Evolutionary conservation across 2,888 invertebrate genomes (phyloP), one percentile per base, ranked within the genome.

Genomic region (Philereme transversata): DNA sequence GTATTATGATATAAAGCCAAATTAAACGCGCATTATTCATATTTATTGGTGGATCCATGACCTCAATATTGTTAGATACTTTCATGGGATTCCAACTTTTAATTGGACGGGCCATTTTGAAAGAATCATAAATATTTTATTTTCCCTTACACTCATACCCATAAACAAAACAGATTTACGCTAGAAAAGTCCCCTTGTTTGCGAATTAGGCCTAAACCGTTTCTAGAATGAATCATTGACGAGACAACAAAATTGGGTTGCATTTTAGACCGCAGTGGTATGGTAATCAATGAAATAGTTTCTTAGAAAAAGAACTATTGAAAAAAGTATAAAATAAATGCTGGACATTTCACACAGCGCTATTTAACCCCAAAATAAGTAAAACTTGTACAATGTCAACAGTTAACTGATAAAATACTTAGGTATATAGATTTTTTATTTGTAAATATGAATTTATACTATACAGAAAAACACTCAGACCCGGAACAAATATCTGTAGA

Each of bases 121-220:
- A 52, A 57, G 41, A 22, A 51, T 9, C 48, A 49, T 51, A 47
- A 41, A 62, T 51, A 55, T 62, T 43, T 48, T 33, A 49, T 51
- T 52, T 56, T 55, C 41, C 22, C 51, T 11, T 40, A 9, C 46
- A 33, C 55, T 59, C 51, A 48, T 55, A 64, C 35, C 57, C 55
- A 62, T 64, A 67, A 64, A 64, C 57, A 62, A 53, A 47, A 51
- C 65, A 65, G 61, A 65, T 68, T 62, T 65, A 62, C 62, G 54
- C 43, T 47, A 51, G 63, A 59, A 57, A 46, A 50, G 57, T 48
- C 47, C 64, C 56, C 65, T 59, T 65, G 61, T 63, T 67, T 67
- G 49, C 57, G 48, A 57, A 58, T 59, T 59, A 60, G 46, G 56
- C 41, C 35, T 59, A 55, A 45, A 33, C 49, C 55, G 22, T 22